Conservation (phyloP, 2,113 vertebrate species). For the Struthio camelus region DNA sequence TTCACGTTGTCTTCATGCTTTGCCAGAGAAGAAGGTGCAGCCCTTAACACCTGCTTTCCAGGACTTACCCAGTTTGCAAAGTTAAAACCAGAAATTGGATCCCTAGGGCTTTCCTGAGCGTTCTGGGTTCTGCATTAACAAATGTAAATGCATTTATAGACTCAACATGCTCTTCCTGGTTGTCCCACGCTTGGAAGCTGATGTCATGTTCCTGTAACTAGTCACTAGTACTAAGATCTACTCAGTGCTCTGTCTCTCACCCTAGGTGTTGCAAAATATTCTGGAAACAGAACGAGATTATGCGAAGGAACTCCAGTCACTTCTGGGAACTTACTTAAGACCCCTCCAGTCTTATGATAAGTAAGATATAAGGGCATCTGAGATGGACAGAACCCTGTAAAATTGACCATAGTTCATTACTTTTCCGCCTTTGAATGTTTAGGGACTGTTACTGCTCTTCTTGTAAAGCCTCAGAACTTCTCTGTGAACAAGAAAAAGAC, state of each 20-base stretch:
- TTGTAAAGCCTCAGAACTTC: not conserved
- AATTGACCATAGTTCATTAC: not conserved
- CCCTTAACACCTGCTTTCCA: not conserved
- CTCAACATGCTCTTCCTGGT: not conserved
- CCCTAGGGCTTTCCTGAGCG: not conserved
- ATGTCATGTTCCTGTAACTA: not conserved
- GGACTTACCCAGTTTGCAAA: not conserved
- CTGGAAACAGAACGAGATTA: slow-evolving; percentile 96
- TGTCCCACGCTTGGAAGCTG: not conserved
- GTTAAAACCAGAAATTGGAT: not conserved
- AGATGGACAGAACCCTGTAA: not conserved
- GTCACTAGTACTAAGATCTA: not conserved
- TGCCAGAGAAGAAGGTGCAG: slow-evolving; percentile 5
- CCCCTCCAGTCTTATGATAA: slow-evolving; percentile 92
- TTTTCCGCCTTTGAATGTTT: slow-evolving; percentile 9
- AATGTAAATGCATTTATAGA: not conserved
- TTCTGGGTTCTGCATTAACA: not conserved
- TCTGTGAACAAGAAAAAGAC: not conserved
- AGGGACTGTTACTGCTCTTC: not conserved
- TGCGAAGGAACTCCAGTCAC: slow-evolving; percentile 91
- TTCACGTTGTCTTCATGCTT: not conserved
- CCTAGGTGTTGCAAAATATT: slow-evolving; percentile 95
- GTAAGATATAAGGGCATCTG: slow-evolving; percentile 81
- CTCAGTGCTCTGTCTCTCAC: slow-evolving; percentile 58
- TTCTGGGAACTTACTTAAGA: slow-evolving; percentile 90